Conservation (phyloP, 2,888 invertebrate species). For the Thera britannica region DNA sequence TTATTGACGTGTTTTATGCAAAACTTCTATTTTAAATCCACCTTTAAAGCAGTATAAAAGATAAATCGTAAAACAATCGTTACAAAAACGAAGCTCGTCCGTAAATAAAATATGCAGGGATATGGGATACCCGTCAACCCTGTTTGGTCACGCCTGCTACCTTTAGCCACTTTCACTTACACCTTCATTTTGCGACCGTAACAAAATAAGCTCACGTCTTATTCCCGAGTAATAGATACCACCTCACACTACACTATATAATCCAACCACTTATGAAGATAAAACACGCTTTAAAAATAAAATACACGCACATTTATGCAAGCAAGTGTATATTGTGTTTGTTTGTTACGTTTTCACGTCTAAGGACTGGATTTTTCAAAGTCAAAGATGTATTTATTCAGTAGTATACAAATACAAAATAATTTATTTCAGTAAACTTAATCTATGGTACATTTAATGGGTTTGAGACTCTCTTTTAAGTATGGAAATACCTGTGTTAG, state of each 20-base stretch:
- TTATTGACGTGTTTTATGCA: too few relatives aligned
- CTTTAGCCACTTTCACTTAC: conserved; percentile 8
- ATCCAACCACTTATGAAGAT: neutral
- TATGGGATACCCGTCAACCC: conserved; percentile 11
- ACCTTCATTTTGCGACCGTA: neutral
- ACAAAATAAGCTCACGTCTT: neutral
- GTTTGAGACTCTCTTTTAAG: too few relatives aligned
- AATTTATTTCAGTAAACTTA: too few relatives aligned
- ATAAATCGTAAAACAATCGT: neutral
- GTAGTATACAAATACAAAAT: too few relatives aligned
- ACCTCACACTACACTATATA: too few relatives aligned
- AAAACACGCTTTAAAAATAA: neutral
- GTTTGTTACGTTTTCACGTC: too few relatives aligned
- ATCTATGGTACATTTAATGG: too few relatives aligned
- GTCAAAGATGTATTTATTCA: too few relatives aligned
- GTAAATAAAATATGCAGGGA: conserved; percentile 23
- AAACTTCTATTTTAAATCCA: neutral
- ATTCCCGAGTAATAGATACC: neutral
- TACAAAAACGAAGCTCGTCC: neutral
- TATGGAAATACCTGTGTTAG: too few relatives aligned
- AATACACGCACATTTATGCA: too few relatives aligned
- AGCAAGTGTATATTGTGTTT: too few relatives aligned
- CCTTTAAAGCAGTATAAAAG: neutral
- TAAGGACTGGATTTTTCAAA: too few relatives aligned
- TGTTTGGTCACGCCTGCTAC: conserved; percentile 1